Conservation (phyloP, 2,888 invertebrate genomes). For the Rhimphoctona megacephalus region DNA sequence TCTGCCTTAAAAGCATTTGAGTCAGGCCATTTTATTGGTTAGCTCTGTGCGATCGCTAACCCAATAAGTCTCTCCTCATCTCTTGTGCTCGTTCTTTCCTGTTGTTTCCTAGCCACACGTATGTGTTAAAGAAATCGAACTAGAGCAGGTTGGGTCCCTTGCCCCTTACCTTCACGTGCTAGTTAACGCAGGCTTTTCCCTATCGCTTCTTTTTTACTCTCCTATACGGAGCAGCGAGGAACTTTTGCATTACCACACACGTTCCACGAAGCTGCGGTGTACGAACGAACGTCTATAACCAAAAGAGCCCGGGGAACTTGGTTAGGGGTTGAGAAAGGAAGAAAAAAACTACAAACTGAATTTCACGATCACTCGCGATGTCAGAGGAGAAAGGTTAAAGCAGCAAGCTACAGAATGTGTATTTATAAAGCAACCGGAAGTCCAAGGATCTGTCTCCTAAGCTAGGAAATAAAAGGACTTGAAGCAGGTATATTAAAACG, state of each 20-base stretch:
- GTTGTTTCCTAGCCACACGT: constrained; percentile 4
- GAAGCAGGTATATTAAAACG: constrained; percentile 4
- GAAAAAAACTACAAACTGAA: constrained; percentile 22
- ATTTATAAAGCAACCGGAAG: constrained; percentile 8
- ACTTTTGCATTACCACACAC: constrained; percentile 48
- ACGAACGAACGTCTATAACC: constrained; percentile 11
- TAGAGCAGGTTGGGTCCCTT: constrained; percentile 36
- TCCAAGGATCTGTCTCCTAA: not conserved
- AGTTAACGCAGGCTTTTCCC: constrained; percentile 1
- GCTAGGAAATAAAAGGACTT: not conserved
- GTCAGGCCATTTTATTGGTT: not conserved
- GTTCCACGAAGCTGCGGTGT: constrained; percentile 25
- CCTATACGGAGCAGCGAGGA: not conserved
- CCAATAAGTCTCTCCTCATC: constrained; percentile 4
- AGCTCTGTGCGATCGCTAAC: not conserved
- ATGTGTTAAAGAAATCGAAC: constrained; percentile 51
- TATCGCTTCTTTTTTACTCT: not conserved
- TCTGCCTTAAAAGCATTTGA: not conserved
- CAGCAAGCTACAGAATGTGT: constrained; percentile 1
- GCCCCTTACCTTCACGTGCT: not conserved
- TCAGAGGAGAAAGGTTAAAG: not conserved
- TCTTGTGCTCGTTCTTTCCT: not conserved
- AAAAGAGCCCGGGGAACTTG: constrained; percentile 7
- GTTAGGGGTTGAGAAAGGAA: not conserved
- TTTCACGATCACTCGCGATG: constrained; percentile 14